Conservation (phyloP, 2,113 vertebrate genomes). For the Tyrannus savana region DNA sequence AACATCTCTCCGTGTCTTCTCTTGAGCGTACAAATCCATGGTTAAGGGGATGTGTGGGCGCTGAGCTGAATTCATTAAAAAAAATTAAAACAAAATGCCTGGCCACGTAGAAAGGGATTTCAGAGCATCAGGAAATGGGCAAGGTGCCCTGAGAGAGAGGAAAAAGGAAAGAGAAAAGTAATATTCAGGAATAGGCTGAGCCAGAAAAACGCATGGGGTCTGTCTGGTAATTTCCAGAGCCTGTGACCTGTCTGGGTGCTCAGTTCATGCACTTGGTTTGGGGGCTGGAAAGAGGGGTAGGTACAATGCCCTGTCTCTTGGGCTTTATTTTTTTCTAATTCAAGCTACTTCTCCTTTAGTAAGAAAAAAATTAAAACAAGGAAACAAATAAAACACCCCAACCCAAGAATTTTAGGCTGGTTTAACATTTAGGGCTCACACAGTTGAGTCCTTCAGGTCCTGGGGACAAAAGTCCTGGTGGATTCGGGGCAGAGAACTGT, state of each 20-base stretch:
- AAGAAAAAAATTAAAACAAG: neutral
- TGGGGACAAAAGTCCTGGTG: neutral
- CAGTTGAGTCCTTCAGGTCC: neutral
- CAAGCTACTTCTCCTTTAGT: neutral
- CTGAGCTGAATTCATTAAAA: conserved; percentile 59
- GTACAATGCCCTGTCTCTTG: neutral
- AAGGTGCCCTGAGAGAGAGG: neutral
- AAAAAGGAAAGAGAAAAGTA: neutral
- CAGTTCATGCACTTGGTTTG: neutral
- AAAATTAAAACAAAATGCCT: conserved; percentile 55
- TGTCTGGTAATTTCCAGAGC: neutral
- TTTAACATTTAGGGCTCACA: neutral
- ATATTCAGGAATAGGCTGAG: neutral
- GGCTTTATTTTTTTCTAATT: neutral
- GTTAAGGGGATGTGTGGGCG: conserved; percentile 29
- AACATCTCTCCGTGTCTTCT: conserved; percentile 56
- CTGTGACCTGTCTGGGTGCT: neutral
- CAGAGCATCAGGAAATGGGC: conserved; percentile 29
- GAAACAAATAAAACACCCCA: neutral
- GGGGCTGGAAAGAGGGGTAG: neutral
- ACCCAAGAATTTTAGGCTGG: neutral
- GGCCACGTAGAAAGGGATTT: conserved; percentile 7
- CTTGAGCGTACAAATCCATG: conserved; percentile 54
- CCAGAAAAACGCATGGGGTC: neutral
- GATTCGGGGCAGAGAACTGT: neutral